Evolutionary conservation across 2,797 vertebrate genomes (phyloP).

Genomic region (Echiichthys vipera): DNA sequence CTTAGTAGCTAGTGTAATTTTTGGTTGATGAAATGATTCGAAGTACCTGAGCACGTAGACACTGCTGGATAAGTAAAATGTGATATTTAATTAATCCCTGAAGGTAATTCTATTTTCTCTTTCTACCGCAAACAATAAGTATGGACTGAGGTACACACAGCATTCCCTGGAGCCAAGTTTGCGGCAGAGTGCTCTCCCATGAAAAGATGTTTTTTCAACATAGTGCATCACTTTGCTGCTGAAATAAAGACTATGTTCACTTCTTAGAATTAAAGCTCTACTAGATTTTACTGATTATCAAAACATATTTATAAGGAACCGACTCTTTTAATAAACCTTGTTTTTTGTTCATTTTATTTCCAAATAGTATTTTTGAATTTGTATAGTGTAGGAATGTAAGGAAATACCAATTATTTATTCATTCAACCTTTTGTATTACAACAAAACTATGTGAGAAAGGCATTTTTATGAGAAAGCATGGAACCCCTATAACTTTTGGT

Average conservation of each 20-base stretch:
- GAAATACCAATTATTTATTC: not conserved
- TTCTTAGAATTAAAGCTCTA: not conserved
- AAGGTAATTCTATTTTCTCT: not conserved
- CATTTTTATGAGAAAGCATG: no score
- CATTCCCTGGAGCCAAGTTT: conserved; percentile 29
- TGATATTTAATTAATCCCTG: not conserved
- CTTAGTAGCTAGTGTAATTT: not conserved
- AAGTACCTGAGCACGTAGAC: not conserved
- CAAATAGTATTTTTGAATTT: no score
- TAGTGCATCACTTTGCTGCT: not conserved
- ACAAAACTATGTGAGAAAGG: no score
- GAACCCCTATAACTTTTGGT: no score
- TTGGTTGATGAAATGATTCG: not conserved
- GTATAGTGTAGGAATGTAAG: not conserved
- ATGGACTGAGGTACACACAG: not conserved
- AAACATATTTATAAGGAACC: not conserved
- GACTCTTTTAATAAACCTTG: not conserved
- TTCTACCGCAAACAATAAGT: not conserved
- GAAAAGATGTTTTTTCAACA: not conserved
- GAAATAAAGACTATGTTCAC: not conserved
- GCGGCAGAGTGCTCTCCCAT: no score
- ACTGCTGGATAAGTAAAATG: not conserved
- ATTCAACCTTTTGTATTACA: not conserved
- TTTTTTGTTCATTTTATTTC: no score
- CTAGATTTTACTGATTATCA: not conserved